A percentile compares a stretch with the other conserved stretches of the same genome.
Conservation (phyloP, 2,888 invertebrate species). For the Melinopterus prodromus region DNA sequence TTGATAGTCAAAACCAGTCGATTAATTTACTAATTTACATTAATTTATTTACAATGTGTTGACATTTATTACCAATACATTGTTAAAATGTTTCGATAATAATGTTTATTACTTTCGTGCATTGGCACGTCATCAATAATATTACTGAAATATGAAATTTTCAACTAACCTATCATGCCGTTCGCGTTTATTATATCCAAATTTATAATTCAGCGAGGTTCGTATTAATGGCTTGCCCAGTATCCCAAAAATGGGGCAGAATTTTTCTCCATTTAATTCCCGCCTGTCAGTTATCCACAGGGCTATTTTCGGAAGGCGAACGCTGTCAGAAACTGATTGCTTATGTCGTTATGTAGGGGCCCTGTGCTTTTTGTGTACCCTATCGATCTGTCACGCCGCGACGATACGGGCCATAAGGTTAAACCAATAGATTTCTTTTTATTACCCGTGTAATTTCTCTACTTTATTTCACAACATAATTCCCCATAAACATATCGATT, state of each 20-base stretch:
- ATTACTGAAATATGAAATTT: too few relatives aligned
- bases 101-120: too few relatives aligned
- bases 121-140: too few relatives aligned
- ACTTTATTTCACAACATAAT: not conserved
- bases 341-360: not conserved
- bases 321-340: not conserved
- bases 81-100: too few relatives aligned
- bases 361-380: slow-evolving; percentile 4
- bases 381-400: not conserved
- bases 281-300: not conserved
- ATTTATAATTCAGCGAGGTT: not conserved
- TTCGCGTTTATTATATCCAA: not conserved
- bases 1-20: too few relatives aligned
- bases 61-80: too few relatives aligned
- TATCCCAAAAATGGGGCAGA: not conserved
- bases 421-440: not conserved
- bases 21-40: too few relatives aligned
- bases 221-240: not conserved
- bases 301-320: not conserved
- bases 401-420: not conserved
- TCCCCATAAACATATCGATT: not conserved
- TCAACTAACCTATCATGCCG: too few relatives aligned
- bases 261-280: not conserved
- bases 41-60: too few relatives aligned
- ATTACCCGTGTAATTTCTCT: not conserved